Percentiles rank a stretch among this genome's conserved stretches.
Conservation (phyloP, 2,113 vertebrate species). For the Microcebus ravelobensis region DNA sequence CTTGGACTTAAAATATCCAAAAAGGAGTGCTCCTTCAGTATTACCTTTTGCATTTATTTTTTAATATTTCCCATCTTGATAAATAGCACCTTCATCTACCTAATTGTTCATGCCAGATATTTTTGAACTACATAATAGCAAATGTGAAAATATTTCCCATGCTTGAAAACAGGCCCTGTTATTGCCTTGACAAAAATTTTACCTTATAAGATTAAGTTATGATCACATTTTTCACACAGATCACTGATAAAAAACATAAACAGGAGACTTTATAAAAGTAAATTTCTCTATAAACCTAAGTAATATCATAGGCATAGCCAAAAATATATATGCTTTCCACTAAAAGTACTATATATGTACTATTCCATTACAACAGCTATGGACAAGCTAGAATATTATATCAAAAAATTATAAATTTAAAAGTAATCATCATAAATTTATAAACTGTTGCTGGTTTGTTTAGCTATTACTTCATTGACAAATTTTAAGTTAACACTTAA, state of each 20-base stretch:
- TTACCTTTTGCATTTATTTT: background rate
- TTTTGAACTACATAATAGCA: slow-evolving; percentile 31
- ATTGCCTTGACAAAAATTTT: slow-evolving; percentile 12
- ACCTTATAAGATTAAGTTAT: slow-evolving; percentile 31
- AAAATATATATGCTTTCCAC: background rate
- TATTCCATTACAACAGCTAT: background rate
- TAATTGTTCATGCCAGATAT: slow-evolving; percentile 18
- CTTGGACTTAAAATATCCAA: slow-evolving; percentile 53
- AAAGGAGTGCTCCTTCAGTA: slow-evolving; percentile 19
- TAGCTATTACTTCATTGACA: slow-evolving; percentile 16
- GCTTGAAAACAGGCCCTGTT: slow-evolving; percentile 18
- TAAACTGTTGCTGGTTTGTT: background rate
- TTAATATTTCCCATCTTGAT: slow-evolving; percentile 12
- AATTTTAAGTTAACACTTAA: slow-evolving; percentile 55
- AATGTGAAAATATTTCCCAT: background rate
- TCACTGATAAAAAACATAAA: slow-evolving; percentile 42
- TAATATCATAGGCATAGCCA: background rate
- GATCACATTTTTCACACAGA: slow-evolving; percentile 19
- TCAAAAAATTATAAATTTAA: background rate
- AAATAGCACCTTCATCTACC: slow-evolving; percentile 5
- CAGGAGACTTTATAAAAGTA: slow-evolving; percentile 30
- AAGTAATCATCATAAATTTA: slow-evolving; percentile 42
- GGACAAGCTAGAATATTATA: background rate
- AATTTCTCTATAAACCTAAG: slow-evolving; percentile 25
- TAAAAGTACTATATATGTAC: background rate